Evolutionary conservation across 2,888 invertebrate genomes (phyloP), one percentile per base, ranked within the genome.

Genomic region (Caenorhabditis sp.): DNA sequence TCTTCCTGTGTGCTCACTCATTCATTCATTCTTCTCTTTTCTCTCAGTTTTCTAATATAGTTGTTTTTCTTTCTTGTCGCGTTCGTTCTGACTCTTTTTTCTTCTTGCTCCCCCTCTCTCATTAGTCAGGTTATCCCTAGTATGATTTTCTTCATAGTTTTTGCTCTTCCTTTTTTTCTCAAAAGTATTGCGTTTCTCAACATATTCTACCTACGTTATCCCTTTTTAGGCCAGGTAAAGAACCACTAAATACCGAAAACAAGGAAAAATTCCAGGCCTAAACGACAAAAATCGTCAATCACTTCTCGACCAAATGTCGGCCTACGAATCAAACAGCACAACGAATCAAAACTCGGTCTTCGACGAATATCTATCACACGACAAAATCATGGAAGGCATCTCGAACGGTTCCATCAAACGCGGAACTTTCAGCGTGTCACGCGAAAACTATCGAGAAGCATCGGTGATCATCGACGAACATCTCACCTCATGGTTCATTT

Each of bases 391-490:
- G 71, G 90, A 91, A 0, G 95, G 95, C 0, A 91, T 97, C 54
- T 92, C 93, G 84, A 91, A 90, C 73, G 94, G 93, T 0, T 91
- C 91, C 78, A 90, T 96, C 21, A 93, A 94, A 73, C 90, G 91
- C 0, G 95, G 94, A 0, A 92, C 95, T 58, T 93, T 93, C 86
- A 91, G 90, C 74, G 94, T 95, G 0, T 95, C 95, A 0, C 91
- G 94, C 62, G 95, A 96, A 85, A 99, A 97, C 89, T 97, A 93
- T 88, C 90, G 96, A 17, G 97, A 99, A 89, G 97, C 95, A 12
- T 92, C 91, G 73, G 94, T 91, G 80, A 94, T 91, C 88, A 92
- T 94, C 1, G 93, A 93, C 84, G 92, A 92, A 17, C 91, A 91
- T 87, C 63, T 75, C 10, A 81, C 77, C 2, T 67, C 73, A 14